Percentiles rank a stretch among this genome's conserved stretches.
Evolutionary conservation across 2,113 vertebrate species (phyloP).

Genomic region (Erpornis zantholeuca): DNA sequence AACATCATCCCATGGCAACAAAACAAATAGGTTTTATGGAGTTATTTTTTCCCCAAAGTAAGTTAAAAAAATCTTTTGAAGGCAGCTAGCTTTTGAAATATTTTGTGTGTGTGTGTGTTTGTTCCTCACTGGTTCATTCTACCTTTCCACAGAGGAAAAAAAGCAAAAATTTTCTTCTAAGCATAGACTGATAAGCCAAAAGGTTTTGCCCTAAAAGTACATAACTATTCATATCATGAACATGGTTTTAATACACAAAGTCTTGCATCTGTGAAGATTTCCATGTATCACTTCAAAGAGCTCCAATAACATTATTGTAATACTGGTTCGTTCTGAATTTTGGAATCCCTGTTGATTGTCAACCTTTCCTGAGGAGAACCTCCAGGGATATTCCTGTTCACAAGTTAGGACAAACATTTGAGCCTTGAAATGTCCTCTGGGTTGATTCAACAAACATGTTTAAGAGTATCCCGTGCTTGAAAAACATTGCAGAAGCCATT

Average conservation of each 20-base stretch:
- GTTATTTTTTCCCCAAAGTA: neutral
- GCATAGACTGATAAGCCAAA: neutral
- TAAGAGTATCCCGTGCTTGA: neutral
- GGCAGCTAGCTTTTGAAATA: neutral
- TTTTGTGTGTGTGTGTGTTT: neutral
- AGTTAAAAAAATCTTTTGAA: neutral
- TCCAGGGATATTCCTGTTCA: neutral
- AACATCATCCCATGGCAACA: neutral
- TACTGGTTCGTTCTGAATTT: neutral
- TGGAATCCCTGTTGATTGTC: neutral
- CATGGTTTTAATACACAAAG: neutral
- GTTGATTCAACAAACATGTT: neutral
- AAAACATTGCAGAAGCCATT: neutral
- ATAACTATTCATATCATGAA: neutral
- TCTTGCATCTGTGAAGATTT: neutral
- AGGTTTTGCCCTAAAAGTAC: neutral
- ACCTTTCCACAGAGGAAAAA: neutral
- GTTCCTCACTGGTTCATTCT: neutral
- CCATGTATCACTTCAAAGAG: neutral
- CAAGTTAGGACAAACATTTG: neutral
- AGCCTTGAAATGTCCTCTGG: neutral
- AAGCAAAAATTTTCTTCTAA: neutral
- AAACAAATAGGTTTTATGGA: neutral
- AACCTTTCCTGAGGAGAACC: neutral
- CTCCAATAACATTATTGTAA: neutral